Evolutionary conservation across 2,113 vertebrate species (phyloP).

Genomic region (Corythornis cristatus): DNA sequence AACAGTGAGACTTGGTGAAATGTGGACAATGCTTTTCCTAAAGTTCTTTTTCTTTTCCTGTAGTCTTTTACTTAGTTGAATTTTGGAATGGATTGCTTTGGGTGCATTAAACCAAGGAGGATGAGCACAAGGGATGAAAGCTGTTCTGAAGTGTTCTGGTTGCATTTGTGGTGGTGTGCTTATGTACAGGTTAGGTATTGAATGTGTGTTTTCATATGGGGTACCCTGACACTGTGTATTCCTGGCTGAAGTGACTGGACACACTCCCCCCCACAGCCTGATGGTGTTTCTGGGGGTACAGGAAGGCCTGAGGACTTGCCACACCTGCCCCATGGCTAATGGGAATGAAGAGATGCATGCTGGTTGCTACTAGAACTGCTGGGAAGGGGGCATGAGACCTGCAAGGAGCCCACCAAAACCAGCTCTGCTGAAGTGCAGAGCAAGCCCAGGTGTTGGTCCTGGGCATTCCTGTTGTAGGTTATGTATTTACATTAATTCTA

Average conservation of each 20-base stretch:
- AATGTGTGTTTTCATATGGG: background rate
- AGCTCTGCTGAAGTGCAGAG: background rate
- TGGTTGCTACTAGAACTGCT: background rate
- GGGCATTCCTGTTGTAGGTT: fast-evolving
- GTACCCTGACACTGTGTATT: fast-evolving
- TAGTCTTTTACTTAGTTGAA: background rate
- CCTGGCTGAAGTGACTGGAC: background rate
- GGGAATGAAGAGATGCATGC: background rate
- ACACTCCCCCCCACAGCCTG: background rate
- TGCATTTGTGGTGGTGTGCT: background rate
- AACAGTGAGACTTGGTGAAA: background rate
- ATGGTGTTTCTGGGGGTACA: background rate
- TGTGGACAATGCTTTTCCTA: background rate
- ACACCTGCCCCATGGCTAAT: fast-evolving
- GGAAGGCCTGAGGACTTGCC: background rate
- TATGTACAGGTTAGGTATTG: background rate
- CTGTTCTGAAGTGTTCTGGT: background rate
- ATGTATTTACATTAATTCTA: background rate
- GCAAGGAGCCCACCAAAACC: background rate
- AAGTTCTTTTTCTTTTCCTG: background rate
- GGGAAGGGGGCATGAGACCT: background rate
- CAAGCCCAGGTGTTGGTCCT: background rate
- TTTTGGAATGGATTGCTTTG: background rate
- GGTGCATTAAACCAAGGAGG: background rate
- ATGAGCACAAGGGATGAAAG: background rate